A percentile compares a stretch with the other conserved stretches of the same genome.
phyloP scores from a whole-genome alignment of 1,140 invertebrate genomes.

The Forficula auricularia region DNA sequence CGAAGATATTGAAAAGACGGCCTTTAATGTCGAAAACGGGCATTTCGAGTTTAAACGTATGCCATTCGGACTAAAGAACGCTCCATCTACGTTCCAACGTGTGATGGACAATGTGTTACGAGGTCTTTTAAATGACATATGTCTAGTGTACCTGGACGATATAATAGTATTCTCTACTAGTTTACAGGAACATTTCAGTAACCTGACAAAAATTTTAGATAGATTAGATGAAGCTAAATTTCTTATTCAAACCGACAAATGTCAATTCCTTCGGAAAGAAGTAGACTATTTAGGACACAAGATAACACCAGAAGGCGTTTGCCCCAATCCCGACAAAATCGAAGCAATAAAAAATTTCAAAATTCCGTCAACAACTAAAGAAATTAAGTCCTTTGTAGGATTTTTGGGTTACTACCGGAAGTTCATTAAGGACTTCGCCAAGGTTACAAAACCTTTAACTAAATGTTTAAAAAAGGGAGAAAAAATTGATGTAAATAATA shows the following conservation, averaged over 20 bases:
- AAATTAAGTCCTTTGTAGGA: slow-evolving; percentile 18
- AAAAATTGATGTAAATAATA: slow-evolving; percentile 8
- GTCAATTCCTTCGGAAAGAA: slow-evolving; percentile 10
- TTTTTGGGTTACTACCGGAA: slow-evolving; percentile 16
- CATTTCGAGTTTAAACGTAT: slow-evolving; percentile 19
- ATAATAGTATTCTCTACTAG: neutral
- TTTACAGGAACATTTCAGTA: neutral
- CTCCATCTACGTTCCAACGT: slow-evolving; percentile 20
- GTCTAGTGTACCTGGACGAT: slow-evolving; percentile 23
- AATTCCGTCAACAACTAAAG: slow-evolving; percentile 16
- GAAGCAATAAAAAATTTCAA: slow-evolving; percentile 18
- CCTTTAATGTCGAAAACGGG: slow-evolving; percentile 15
- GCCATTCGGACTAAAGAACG: slow-evolving; percentile 19
- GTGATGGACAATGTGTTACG: slow-evolving; percentile 23
- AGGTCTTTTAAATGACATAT: slow-evolving; percentile 12
- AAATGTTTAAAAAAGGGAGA: slow-evolving; percentile 17
- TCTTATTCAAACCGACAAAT: slow-evolving; percentile 15
- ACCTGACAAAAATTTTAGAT: slow-evolving; percentile 10
- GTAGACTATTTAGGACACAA: slow-evolving; percentile 14
- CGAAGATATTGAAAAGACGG: slow-evolving; percentile 19
- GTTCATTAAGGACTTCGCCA: slow-evolving; percentile 18
- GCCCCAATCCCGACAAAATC: slow-evolving; percentile 13
- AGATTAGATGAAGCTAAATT: slow-evolving; percentile 8
- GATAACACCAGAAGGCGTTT: slow-evolving; percentile 9
- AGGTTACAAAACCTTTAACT: slow-evolving; percentile 18